Evolutionary conservation across 2,888 invertebrate genomes (phyloP), one percentile per base, ranked within the genome.

Genomic region (Leptinotarsa peninsularis): DNA sequence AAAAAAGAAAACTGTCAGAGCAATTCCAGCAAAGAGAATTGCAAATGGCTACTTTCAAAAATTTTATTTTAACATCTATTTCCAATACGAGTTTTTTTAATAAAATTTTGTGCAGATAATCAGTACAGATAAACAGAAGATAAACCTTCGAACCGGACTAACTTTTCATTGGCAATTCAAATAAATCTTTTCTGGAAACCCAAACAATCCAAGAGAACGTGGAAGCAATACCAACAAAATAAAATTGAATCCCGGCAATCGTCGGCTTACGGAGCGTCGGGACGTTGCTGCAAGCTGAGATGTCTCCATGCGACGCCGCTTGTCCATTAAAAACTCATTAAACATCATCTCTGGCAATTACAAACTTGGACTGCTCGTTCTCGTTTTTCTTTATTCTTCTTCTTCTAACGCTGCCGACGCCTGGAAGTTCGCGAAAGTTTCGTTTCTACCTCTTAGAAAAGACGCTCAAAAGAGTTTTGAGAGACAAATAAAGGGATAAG

Each of bases 321-420:
- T 88, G 88, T 90, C 91, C 90, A 91, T 91, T 91, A 91, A 91
- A 91, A 91, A 91, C 90, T 91, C 91, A 91, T 91, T 91, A 91
- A 91, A 91, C 91, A 91, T 91, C 91, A 91, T 91, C 91, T 90
- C 91, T 89, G 88, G 89, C 91, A 91, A 91, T 91, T 91, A 91
- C 90, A 88, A 87, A 87, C 88, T 87, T 88, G 88, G 84, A 82
- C 82, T 74, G 75, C 73, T 66, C 72, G 27, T 66, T 58, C 67
- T 71, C 63, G 67, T 70, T 68, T 67, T 58, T 49, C 73, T 56
- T 69, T 66, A 67, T 73, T 60, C 67, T 67, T 58, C 67, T 66
- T 70, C 74, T 66, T 74, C 63, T 66, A 58, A 63, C 71, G 66
- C 66, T 52, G 54, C 33, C 68, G 66, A 33, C 69, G n/a, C 23